phyloP scores from a whole-genome alignment of 2,113 vertebrate genomes.

The Macaca mulatta region DNA sequence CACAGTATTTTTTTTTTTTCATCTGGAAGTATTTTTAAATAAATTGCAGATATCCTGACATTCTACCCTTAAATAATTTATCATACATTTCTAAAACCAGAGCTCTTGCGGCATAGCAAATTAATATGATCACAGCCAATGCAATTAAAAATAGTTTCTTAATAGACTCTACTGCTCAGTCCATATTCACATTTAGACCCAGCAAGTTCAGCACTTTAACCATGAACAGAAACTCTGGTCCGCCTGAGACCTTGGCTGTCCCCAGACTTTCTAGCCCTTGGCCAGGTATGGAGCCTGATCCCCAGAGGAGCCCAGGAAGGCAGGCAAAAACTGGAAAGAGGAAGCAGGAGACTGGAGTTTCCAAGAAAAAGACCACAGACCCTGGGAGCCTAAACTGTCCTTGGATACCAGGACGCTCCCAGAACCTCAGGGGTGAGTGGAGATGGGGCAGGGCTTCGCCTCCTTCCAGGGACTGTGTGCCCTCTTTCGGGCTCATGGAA shows the following conservation, averaged over 20 bases:
- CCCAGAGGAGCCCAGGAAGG: not conserved
- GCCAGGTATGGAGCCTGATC: too few relatives aligned
- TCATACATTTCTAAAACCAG: not conserved
- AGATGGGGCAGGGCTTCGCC: accelerated
- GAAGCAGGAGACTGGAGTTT: not conserved
- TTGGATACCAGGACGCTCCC: not conserved
- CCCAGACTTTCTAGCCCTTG: not conserved
- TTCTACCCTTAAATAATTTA: constrained; percentile 64
- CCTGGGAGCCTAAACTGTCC: not conserved
- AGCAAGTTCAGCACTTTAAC: not conserved
- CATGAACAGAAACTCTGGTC: not conserved
- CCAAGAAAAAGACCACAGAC: not conserved
- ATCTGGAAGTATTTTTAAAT: constrained; percentile 54
- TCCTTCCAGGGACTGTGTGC: not conserved
- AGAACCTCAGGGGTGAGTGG: not conserved
- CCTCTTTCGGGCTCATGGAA: not conserved
- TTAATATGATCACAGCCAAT: not conserved
- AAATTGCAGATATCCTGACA: constrained; percentile 34
- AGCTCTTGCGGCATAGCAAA: not conserved
- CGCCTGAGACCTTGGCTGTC: not conserved
- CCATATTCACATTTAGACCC: not conserved
- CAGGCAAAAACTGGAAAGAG: not conserved
- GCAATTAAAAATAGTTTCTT: not conserved
- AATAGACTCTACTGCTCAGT: not conserved
- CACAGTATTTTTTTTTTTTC: constrained; percentile 49